These are phyloP conservation scores for Corticium candelabrum DNA, from an alignment of 37 sponge, comb jelly and placozoan genomes.

Conservation along the genomic window DNA sequence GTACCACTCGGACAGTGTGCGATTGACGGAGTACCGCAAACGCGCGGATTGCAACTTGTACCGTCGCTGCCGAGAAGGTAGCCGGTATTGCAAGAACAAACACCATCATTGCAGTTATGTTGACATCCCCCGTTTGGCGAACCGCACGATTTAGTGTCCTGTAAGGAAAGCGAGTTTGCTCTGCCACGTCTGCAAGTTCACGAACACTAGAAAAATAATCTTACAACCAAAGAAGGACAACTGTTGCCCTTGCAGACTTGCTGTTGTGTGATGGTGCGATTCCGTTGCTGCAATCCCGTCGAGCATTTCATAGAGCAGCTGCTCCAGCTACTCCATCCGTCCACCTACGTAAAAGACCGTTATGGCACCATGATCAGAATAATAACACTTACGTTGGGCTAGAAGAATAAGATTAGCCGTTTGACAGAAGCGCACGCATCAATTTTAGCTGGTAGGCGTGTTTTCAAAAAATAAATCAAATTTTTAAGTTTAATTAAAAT, in stretches of 20 bases:
- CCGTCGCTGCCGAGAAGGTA: background rate
- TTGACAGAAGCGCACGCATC: too few species aligned
- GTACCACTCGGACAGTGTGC: background rate
- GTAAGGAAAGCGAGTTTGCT: background rate
- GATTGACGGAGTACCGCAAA: background rate
- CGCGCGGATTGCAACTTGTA: background rate
- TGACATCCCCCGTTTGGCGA: slow-evolving; percentile 1
- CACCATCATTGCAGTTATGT: background rate
- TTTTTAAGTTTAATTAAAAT: too few species aligned
- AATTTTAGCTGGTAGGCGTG: too few species aligned
- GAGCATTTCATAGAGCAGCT: background rate
- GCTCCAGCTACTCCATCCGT: background rate
- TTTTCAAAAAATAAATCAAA: too few species aligned
- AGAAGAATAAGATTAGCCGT: too few species aligned
- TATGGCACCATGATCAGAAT: too few species aligned
- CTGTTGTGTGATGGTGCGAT: background rate
- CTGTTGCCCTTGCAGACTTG: background rate
- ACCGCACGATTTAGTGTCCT: background rate
- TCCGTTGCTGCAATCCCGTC: background rate
- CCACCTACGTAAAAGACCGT: background rate
- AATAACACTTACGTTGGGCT: too few species aligned
- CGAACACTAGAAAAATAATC: too few species aligned
- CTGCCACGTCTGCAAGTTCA: background rate
- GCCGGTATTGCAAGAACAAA: background rate
- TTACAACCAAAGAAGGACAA: background rate